Conservation (phyloP, 2,113 vertebrate genomes). For the Pachyramphus minor region DNA sequence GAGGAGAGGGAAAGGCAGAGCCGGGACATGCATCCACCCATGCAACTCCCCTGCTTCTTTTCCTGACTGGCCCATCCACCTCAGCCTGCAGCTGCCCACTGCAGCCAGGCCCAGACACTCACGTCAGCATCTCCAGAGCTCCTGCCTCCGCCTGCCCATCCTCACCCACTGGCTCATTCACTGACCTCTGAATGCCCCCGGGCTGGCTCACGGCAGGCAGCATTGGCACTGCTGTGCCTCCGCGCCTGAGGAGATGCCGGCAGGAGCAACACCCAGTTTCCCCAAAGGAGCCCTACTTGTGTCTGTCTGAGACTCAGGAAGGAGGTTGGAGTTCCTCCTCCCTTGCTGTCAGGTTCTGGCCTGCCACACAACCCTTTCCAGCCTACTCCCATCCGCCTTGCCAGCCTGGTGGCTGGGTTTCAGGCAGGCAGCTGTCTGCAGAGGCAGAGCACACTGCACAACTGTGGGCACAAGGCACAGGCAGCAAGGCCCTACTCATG, state of each 20-base stretch:
- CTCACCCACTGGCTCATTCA: background rate
- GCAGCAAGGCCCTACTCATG: background rate
- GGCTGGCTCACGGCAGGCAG: background rate
- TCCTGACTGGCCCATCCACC: background rate
- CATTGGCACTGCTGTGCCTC: background rate
- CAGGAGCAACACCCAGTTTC: background rate
- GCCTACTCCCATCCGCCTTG: background rate
- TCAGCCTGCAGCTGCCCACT: background rate
- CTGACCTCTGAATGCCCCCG: background rate
- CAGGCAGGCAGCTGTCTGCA: background rate
- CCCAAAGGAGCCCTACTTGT: background rate
- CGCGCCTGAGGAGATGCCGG: background rate
- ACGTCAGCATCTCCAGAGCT: background rate
- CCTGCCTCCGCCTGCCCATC: background rate
- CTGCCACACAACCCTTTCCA: background rate
- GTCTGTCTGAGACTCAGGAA: background rate
- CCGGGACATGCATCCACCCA: fast-evolving
- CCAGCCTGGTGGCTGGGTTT: fast-evolving
- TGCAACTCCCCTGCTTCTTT: background rate
- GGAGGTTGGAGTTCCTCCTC: background rate
- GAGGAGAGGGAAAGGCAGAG: background rate
- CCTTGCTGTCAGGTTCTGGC: background rate
- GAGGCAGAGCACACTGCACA: background rate
- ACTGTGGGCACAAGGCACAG: background rate
- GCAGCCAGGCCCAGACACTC: background rate